Conservation (phyloP, 1,140 invertebrate genomes). For the Melanaphis sacchari region DNA sequence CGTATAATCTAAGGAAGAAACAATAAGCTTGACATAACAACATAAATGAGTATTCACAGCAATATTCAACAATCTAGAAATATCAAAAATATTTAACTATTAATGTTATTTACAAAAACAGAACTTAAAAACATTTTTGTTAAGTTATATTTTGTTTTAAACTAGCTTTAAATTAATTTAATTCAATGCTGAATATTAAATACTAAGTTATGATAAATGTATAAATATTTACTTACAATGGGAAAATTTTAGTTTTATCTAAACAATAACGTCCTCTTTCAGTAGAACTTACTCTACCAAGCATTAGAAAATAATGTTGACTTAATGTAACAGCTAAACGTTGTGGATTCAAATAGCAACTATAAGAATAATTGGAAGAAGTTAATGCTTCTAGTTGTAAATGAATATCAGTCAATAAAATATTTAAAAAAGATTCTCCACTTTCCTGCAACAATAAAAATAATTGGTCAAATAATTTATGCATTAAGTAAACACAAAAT, state of each 20-base stretch:
- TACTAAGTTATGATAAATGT: slow-evolving; percentile 4
- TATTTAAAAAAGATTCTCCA: slow-evolving; percentile 62
- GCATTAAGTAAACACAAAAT: background rate
- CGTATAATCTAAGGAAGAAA: slow-evolving; percentile 88
- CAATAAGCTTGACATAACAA: slow-evolving; percentile 89
- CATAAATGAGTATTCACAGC: slow-evolving; percentile 74
- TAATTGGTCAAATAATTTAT: background rate
- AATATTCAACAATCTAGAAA: slow-evolving; percentile 56
- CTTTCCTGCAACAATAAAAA: slow-evolving; percentile 49
- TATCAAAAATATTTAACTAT: background rate
- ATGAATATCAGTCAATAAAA: slow-evolving; percentile 82
- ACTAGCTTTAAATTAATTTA: background rate
- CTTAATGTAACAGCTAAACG: slow-evolving; percentile 87
- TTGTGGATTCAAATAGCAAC: slow-evolving; percentile 87
- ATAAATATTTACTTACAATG: slow-evolving; percentile 68
- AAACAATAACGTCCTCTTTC: slow-evolving; percentile 76
- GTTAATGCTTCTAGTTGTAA: slow-evolving; percentile 72
- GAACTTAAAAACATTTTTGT: background rate
- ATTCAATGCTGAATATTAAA: slow-evolving; percentile 32
- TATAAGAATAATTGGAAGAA: slow-evolving; percentile 66
- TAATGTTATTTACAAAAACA: background rate
- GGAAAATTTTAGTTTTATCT: slow-evolving; percentile 79
- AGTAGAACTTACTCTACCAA: slow-evolving; percentile 84
- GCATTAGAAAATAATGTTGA: slow-evolving; percentile 92
- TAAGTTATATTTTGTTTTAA: background rate